These are phyloP conservation scores for Hoplodrina ambigua DNA, from an alignment of 2,888 invertebrate genomes.

Conservation along the genomic window DNA sequence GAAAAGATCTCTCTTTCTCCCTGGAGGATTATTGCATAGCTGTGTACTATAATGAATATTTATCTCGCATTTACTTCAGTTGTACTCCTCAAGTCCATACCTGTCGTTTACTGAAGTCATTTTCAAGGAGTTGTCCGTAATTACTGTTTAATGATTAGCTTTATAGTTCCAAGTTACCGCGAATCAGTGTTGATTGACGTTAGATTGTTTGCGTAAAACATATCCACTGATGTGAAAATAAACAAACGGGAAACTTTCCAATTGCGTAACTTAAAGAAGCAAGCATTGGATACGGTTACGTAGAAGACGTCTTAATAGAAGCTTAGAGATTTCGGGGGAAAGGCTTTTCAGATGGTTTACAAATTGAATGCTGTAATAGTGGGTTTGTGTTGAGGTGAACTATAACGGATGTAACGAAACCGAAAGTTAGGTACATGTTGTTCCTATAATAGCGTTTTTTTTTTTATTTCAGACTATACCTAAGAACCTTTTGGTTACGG, in stretches of 20 bases:
- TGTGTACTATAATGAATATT: background rate
- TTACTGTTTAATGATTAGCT: constrained; percentile 64
- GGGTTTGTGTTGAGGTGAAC: background rate
- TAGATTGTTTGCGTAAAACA: constrained; percentile 68
- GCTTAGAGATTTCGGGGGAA: constrained; percentile 20
- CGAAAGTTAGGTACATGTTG: too few relatives aligned
- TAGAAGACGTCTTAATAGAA: constrained; percentile 36
- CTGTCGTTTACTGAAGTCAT: constrained; percentile 59
- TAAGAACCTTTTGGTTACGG: too few relatives aligned
- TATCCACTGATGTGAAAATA: constrained; percentile 64
- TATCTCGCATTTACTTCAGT: background rate
- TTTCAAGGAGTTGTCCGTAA: constrained; percentile 64
- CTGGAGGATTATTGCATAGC: too few relatives aligned
- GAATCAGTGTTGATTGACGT: constrained; percentile 60
- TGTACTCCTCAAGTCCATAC: constrained; percentile 38
- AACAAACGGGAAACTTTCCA: constrained; percentile 63
- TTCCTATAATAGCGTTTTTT: too few relatives aligned
- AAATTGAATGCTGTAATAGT: constrained; percentile 1
- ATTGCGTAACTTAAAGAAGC: constrained; percentile 57
- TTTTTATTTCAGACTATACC: too few relatives aligned
- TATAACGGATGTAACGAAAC: too few relatives aligned
- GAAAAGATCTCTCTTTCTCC: too few relatives aligned
- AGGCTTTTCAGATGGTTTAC: constrained; percentile 14
- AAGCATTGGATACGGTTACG: constrained; percentile 50
- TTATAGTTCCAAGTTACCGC: constrained; percentile 52